These are phyloP conservation scores for Opisthocomus hoazin DNA, from an alignment of 2,113 vertebrate species.

Conservation along the genomic window DNA sequence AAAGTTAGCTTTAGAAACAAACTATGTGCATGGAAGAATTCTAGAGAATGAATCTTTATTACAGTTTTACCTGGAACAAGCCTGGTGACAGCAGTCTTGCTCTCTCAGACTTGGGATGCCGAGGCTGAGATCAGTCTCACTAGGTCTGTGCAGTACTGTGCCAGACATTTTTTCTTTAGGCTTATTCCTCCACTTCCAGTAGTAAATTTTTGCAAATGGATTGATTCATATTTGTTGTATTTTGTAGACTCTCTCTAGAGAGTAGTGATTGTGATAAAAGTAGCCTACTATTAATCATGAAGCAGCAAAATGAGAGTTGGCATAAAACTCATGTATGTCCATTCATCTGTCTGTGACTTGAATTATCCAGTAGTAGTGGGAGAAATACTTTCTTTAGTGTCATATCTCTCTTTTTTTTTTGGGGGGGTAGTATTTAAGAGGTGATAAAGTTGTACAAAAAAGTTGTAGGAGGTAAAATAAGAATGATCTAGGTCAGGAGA, in stretches of 20 bases:
- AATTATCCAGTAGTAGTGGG: neutral
- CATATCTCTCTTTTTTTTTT: neutral
- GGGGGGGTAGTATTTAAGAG: neutral
- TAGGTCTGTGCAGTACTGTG: neutral
- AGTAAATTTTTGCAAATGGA: neutral
- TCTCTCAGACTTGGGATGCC: neutral
- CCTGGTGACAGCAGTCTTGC: neutral
- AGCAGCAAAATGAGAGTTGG: neutral
- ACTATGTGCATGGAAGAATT: neutral
- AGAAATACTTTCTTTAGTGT: neutral
- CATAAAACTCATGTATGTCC: neutral
- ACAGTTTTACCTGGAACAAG: neutral
- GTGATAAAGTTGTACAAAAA: neutral
- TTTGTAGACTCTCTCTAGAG: neutral
- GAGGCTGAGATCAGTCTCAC: neutral
- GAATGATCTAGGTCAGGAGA: neutral
- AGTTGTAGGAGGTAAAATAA: neutral
- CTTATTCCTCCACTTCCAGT: neutral
- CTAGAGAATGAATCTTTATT: neutral
- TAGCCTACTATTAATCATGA: neutral
- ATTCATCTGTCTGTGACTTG: neutral
- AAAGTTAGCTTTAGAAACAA: neutral
- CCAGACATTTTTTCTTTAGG: neutral
- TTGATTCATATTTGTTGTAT: slow-evolving; percentile 30
- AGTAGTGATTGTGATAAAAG: neutral